Percentiles rank a stretch among this genome's conserved stretches.
phyloP scores from a whole-genome alignment of 1,140 invertebrate species.

The Drosophila bocqueti region DNA sequence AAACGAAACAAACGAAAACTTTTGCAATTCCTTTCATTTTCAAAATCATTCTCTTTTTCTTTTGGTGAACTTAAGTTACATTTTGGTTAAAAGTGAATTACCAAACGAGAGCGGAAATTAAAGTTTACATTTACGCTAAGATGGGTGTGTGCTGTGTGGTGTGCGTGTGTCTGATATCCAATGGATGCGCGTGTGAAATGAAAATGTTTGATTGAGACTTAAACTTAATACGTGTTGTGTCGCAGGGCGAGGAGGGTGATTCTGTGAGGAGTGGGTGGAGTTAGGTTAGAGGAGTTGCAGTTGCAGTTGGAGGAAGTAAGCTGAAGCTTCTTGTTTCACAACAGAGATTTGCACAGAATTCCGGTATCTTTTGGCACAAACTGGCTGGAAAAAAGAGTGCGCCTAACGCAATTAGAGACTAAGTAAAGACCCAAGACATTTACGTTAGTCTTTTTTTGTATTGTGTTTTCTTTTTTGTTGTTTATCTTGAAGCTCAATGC shows the following conservation, averaged over 20 bases:
- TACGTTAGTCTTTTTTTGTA: slow-evolving; percentile 12
- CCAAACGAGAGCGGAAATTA: slow-evolving; percentile 70
- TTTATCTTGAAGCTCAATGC: slow-evolving; percentile 13
- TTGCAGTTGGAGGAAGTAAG: slow-evolving; percentile 38
- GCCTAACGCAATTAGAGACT: slow-evolving; percentile 58
- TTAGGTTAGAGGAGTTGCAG: neutral
- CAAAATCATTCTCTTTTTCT: slow-evolving; percentile 32
- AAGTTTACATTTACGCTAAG: slow-evolving; percentile 73
- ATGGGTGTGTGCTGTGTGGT: slow-evolving; percentile 49
- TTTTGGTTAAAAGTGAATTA: slow-evolving; percentile 58
- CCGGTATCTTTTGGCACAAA: slow-evolving; percentile 74
- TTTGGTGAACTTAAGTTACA: slow-evolving; percentile 60
- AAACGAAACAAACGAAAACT: slow-evolving; percentile 67
- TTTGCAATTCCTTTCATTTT: slow-evolving; percentile 52
- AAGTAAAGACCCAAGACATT: slow-evolving; percentile 32
- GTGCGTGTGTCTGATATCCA: slow-evolving; percentile 33
- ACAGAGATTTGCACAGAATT: slow-evolving; percentile 75
- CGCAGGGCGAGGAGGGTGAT: slow-evolving; percentile 19
- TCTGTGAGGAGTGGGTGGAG: neutral
- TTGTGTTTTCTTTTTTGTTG: neutral
- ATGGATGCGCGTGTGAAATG: slow-evolving; percentile 45
- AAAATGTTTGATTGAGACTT: slow-evolving; percentile 64
- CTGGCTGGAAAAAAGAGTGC: slow-evolving; percentile 63
- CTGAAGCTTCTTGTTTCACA: slow-evolving; percentile 62
- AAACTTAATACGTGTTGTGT: slow-evolving; percentile 61